phyloP scores from a whole-genome alignment of 1,140 invertebrate species.

The Agraylea sexmaculata region DNA sequence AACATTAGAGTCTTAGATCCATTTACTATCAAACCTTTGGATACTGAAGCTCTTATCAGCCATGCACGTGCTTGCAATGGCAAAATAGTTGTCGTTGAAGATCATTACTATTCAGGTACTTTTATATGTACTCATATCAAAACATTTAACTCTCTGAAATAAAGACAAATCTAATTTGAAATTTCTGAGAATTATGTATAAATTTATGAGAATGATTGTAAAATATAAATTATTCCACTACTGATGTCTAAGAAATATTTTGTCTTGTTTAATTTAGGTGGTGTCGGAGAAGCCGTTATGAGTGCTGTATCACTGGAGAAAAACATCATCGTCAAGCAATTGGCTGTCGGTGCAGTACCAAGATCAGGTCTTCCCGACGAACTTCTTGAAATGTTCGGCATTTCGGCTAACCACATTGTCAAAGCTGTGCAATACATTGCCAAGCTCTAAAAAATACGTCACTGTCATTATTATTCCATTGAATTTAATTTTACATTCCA shows the following conservation, averaged over 20 bases:
- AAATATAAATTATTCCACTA: slow-evolving; percentile 1
- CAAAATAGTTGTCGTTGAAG: slow-evolving; percentile 85
- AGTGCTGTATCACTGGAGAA: slow-evolving; percentile 62
- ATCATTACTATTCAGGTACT: slow-evolving; percentile 87
- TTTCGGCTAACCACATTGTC: slow-evolving; percentile 70
- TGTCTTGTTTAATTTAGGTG: slow-evolving; percentile 48
- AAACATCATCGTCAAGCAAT: slow-evolving; percentile 66
- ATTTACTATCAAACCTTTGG: slow-evolving; percentile 94
- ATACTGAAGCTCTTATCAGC: slow-evolving; percentile 60
- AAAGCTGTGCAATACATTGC: slow-evolving; percentile 53
- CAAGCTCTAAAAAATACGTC: slow-evolving; percentile 34
- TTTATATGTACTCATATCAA: slow-evolving; percentile 7
- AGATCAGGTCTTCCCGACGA: slow-evolving; percentile 80
- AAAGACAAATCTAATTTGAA: not conserved
- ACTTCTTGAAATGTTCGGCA: slow-evolving; percentile 80
- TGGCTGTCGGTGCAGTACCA: slow-evolving; percentile 79
- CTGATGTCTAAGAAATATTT: slow-evolving; percentile 6
- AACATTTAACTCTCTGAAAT: not conserved
- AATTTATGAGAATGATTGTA: not conserved
- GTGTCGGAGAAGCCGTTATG: slow-evolving; percentile 89
- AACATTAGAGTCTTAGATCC: slow-evolving; percentile 77
- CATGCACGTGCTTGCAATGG: slow-evolving; percentile 74
- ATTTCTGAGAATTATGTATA: not conserved
- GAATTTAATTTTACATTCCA: too few species aligned
- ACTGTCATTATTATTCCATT: too few species aligned